These are phyloP conservation scores for Sceloporus tristichus DNA, from an alignment of 2,113 vertebrate genomes.

Conservation along the genomic window DNA sequence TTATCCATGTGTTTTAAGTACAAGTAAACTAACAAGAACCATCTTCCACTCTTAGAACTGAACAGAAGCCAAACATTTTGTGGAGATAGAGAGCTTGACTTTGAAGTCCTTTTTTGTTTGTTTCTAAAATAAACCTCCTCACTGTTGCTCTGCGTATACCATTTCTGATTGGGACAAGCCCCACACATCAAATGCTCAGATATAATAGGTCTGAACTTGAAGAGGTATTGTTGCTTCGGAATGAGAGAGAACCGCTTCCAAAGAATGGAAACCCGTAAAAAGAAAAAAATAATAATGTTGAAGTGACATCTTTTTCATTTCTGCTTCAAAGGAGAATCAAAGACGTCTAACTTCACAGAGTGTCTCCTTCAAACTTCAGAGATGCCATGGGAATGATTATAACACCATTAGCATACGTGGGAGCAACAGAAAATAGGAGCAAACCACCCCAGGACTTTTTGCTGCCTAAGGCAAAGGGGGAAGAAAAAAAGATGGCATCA, in stretches of 20 bases:
- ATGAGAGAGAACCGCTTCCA: not conserved
- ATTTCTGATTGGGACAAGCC: not conserved
- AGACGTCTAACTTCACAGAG: not conserved
- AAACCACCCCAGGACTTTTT: too few species aligned
- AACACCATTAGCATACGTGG: not conserved
- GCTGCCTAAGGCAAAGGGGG: too few species aligned
- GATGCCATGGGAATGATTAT: not conserved
- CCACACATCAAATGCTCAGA: not conserved
- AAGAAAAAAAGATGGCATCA: too few species aligned
- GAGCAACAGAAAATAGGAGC: not conserved
- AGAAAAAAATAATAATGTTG: not conserved
- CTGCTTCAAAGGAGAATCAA: not conserved
- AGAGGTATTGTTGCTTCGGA: not conserved
- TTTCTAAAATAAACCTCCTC: constrained; percentile 46
- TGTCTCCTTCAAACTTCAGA: not conserved
- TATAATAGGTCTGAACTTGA: not conserved
- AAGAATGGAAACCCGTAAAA: not conserved
- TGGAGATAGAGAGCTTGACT: constrained; percentile 34
- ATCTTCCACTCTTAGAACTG: not conserved
- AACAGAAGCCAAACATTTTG: constrained; percentile 42
- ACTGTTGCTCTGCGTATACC: constrained; percentile 18
- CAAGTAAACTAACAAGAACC: constrained; percentile 29
- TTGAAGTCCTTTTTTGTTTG: constrained; percentile 35
- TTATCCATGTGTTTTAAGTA: constrained; percentile 42
- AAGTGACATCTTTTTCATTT: not conserved